Base-by-base conservation (phyloP, 1,140 invertebrate species). In the Phenacoccus solenopsis region DNA sequence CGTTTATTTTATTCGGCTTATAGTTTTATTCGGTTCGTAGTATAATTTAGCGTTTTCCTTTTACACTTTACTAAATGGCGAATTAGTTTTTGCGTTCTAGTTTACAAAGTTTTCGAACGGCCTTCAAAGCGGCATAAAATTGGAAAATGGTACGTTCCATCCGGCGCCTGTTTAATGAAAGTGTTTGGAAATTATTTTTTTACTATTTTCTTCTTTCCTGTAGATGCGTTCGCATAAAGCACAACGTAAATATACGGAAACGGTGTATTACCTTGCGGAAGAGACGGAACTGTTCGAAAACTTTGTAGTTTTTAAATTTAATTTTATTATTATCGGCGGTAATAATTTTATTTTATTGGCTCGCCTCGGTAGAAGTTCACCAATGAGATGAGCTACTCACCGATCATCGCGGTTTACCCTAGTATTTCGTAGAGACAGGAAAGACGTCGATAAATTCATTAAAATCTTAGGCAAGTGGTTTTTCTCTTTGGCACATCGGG, bases 291-390 rank as follows among this genome's bases (percentile, higher is more conserved):
- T 49, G 38, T 49, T 49, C 38, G 38, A 49, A 49, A 49, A 49
- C 38, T 49, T 49, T 49, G 38, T 49, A 49, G 38, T 49, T 49
- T n/a, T 49, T 49, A 49, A 49, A 49, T 49, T 49, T 49, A 49
- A 49, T 49, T 3, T 49, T 49, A 49, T 49, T 49, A 49, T 49
- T 49, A 16, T 49, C 38, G 38, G 38, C 13, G 38, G 38, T 49
- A 16, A 49, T 49, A 49, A 49, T 49, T 49, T 49, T 49, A 3
- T 49, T 49, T 49, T 49, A 49, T 49, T 49, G 38, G 20, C n/a
- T n/a, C 20, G 38, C 16, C 38, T n/a, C 16, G 13, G 38, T 49
- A 49, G 38, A 49, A 9, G 38, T 49, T 49, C 16, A 16, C 38
- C 13, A 49, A 49, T 49, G 38, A n/a, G 5, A n/a, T 49, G 13